Evolutionary conservation across 2,113 vertebrate genomes (phyloP).

Genomic region (Podarcis cretensis): DNA sequence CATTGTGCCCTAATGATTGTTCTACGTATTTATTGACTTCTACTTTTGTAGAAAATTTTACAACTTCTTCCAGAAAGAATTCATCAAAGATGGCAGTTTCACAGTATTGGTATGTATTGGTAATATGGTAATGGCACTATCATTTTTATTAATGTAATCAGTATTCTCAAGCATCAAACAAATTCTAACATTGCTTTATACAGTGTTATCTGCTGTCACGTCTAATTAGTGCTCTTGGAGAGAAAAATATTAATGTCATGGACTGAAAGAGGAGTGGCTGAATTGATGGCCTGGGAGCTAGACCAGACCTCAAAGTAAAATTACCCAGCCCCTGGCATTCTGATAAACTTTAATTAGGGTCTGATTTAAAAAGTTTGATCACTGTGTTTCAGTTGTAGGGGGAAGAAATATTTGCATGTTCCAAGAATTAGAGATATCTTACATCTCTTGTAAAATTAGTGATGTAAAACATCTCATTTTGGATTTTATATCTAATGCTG

Average conservation of each 20-base stretch:
- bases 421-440: neutral
- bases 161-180: neutral
- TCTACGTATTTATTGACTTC: constrained; percentile 31
- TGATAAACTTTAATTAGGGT: neutral
- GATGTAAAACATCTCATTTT: no score
- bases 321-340: neutral
- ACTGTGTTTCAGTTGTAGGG: neutral
- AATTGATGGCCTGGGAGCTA: neutral
- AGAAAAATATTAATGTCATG: neutral
- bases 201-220: neutral
- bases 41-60: constrained; percentile 91
- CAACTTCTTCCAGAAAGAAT: constrained; percentile 97
- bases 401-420: neutral
- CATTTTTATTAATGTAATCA: constrained; percentile 31
- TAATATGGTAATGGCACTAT: neutral
- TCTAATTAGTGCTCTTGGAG: neutral
- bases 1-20: accelerated
- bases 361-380: neutral
- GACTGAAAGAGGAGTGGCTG: neutral
- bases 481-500: neutral
- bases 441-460: neutral
- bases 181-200: neutral
- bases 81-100: constrained; percentile 97
- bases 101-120: constrained; percentile 92
- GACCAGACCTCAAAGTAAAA: neutral